Base-by-base conservation (phyloP, 2,113 vertebrate genomes). In the Oreotrochilus melanogaster region DNA sequence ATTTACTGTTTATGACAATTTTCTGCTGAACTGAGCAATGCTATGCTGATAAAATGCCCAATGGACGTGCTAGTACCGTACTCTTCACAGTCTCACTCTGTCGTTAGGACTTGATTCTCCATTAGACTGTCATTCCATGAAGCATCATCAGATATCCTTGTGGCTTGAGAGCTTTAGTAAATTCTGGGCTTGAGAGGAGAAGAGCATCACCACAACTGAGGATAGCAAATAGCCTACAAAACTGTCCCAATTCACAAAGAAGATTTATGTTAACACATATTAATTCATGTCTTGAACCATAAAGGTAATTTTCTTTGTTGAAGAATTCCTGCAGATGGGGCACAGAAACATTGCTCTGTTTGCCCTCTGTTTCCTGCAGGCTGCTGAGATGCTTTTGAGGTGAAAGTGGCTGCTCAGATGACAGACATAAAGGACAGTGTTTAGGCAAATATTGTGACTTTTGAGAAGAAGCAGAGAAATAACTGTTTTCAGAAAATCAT, bases 51-150 rank as follows among this genome's bases (percentile, higher is more conserved):
- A 25, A 74, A 74, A 11, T 48, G 54, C 18, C 66, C 64, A 0
- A 0, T 15, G 42, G 62, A 24, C 9, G 4, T 6, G 9, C 8
- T 22, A 0, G 18, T 56, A 62, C 58, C 83, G 47, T 67, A 69
- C 31, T 8, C 33, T 79, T 54, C 7, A 6, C 0, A 1, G 25
- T n/a, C 31, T 64, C 1, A 0, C 3, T 60, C 51, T 64, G 14
- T 48, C 28, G 53, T 28, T 69, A 53, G 2, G 4, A 27, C 22
- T 7, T 7, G 2, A 33, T 70, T 71, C 9, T 12, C 23, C 6
- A 3, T 35, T 31, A 33, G 22, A 31, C 23, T 42, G 31, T 66
- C 23, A 10, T 82, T 67, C 37, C 25, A 11, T 43, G 39, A 33
- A n/a, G 4, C 7, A 45, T 35, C 45, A 73, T 66, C 18, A 39